Base-by-base conservation (phyloP, 2,113 vertebrate genomes). In the Actenoides hombroni region DNA sequence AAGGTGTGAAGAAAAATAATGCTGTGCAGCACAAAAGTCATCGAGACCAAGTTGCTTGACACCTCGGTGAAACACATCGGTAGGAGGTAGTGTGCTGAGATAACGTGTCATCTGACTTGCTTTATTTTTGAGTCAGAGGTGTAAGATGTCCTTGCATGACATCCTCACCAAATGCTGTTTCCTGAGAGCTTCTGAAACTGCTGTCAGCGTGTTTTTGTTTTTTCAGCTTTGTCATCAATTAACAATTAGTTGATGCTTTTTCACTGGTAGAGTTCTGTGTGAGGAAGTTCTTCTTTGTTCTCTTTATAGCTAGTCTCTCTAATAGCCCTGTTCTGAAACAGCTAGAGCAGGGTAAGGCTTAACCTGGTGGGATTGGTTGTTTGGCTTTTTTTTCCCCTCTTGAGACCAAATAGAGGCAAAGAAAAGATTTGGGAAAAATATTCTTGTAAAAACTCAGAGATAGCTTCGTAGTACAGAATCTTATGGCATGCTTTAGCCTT, bases 101-200 rank as follows among this genome's bases (percentile, higher is more conserved):
- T 29, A 7, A 42, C 0, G 35, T 17, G 88, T 90, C 83, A 67
- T 35, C 60, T 80, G 85, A 67, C 53, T 48, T 1, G 17, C 86
- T 77, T 74, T 74, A 42, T 40, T 96, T 95, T 71, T 83, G 85
- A 68, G 71, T 75, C 59, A 80, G 93, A 85, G 96, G 90, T 92
- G 91, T 76, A 21, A 95, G 61, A 15, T 94, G 88, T 90, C 95
- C 92, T 91, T 60, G 80, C 6, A 2, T 4, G 26, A 71, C 95
- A 90, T 88, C 53, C 83, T 48, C 26, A 51, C n/a, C 65, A 71
- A 29, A 4, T 29, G 39, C 83, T 37, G 7, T 68, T 92, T 89
- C 77, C 86, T 48, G 37, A 73, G 75, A 79, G 86, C 57, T 87
- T 78, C 67, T 67, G 65, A 24, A 81, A 59, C 49, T 29, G 46